phyloP scores from a whole-genome alignment of 2,888 invertebrate genomes.

The Tetragonisca angustula region DNA sequence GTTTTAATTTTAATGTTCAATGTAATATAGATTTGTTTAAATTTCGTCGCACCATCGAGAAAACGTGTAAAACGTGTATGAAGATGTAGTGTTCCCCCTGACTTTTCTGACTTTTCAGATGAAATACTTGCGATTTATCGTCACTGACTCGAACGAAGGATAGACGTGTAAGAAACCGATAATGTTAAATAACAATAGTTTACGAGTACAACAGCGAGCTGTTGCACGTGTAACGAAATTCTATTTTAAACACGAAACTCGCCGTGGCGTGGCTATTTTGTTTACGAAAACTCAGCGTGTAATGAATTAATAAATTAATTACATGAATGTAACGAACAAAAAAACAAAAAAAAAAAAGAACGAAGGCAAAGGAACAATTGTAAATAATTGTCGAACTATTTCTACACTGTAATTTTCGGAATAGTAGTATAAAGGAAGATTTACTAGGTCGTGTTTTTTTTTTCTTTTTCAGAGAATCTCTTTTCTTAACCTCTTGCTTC shows the following conservation, averaged over 20 bases:
- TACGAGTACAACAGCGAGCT: background rate
- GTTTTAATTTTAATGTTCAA: background rate
- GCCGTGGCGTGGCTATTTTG: background rate
- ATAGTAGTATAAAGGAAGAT: no score
- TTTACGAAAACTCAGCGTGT: background rate
- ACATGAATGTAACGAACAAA: background rate
- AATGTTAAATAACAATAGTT: background rate
- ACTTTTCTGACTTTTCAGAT: background rate
- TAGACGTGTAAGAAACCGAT: background rate
- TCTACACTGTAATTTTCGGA: background rate
- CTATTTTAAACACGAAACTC: conserved; percentile 4
- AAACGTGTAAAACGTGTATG: background rate
- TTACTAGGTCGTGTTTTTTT: background rate
- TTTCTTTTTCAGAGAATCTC: background rate
- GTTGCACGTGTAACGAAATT: background rate
- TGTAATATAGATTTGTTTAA: background rate
- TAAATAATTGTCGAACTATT: background rate
- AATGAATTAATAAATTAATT: background rate
- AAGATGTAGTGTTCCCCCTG: no score
- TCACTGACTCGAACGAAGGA: background rate
- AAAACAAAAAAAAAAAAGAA: no score
- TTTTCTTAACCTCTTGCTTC: background rate
- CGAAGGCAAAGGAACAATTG: background rate
- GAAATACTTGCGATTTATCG: background rate
- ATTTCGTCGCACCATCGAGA: background rate